Conservation (phyloP, 2,797 vertebrate genomes). For the Molossus alvarezi region DNA sequence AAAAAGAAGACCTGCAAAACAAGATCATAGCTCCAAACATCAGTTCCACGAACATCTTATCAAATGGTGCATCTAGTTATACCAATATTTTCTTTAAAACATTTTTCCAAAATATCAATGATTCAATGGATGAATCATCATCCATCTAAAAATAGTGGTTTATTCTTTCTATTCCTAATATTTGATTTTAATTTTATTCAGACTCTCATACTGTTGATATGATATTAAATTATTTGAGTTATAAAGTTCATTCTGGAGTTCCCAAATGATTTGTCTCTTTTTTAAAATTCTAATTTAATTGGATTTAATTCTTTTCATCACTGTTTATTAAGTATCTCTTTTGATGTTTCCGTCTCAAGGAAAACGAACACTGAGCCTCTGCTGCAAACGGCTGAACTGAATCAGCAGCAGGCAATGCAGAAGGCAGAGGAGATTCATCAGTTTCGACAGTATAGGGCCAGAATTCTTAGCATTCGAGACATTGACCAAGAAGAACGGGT, state of each 20-base stretch:
- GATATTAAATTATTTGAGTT: neutral
- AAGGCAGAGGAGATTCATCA: slow-evolving; percentile 92
- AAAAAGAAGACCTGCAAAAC: neutral
- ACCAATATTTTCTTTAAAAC: neutral
- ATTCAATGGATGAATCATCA: neutral
- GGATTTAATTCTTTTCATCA: neutral
- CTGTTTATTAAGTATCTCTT: neutral
- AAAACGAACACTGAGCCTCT: slow-evolving; percentile 83
- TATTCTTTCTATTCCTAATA: neutral
- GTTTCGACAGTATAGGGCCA: slow-evolving; percentile 91
- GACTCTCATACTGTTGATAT: neutral
- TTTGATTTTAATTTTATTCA: slow-evolving; percentile 54
- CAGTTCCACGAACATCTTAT: neutral
- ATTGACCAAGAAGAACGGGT: slow-evolving; percentile 87
- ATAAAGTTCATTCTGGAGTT: neutral
- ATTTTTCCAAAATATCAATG: slow-evolving; percentile 49
- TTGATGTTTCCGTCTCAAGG: slow-evolving; percentile 87
- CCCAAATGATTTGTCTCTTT: neutral
- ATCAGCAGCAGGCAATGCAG: slow-evolving; percentile 89
- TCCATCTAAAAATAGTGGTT: neutral
- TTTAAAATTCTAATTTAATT: neutral
- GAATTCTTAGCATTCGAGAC: slow-evolving; percentile 90
- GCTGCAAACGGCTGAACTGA: slow-evolving; percentile 89
- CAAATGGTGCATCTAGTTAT: neutral
- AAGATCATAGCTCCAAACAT: neutral